These are phyloP conservation scores for Danio aesculapii DNA, from an alignment of 2,797 vertebrate genomes.

Conservation along the genomic window DNA sequence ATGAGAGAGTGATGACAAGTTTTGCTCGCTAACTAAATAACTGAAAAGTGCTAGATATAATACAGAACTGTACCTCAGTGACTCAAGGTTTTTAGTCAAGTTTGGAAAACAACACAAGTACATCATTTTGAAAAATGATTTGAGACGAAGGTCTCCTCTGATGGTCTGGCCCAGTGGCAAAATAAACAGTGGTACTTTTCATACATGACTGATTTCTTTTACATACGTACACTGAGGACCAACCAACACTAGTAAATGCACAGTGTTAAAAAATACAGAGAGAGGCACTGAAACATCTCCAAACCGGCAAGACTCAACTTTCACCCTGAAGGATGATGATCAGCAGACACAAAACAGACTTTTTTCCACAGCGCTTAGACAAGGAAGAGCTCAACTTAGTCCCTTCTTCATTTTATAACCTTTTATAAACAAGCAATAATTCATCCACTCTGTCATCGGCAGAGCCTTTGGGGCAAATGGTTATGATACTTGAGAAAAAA, in stretches of 20 bases:
- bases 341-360: constrained; percentile 46
- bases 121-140: background rate
- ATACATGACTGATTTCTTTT: background rate
- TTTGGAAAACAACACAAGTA: background rate
- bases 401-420: constrained; percentile 20
- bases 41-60: too few relatives aligned
- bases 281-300: constrained; percentile 38
- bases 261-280: constrained; percentile 46
- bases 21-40: too few relatives aligned
- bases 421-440: constrained; percentile 25
- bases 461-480: too few relatives aligned
- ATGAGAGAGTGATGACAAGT: too few relatives aligned
- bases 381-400: background rate
- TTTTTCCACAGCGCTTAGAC: constrained; percentile 46
- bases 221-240: constrained; percentile 9
- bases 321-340: constrained; percentile 45
- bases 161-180: background rate
- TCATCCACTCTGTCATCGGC: constrained; percentile 21
- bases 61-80: background rate
- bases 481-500: background rate
- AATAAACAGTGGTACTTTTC: constrained; percentile 3
- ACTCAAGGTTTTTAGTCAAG: background rate
- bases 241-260: constrained; percentile 36
- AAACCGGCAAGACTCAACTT: constrained; percentile 9
- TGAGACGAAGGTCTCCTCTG: background rate